Conservation (phyloP, 92 coral and sea anemone species). For the Epizoanthus scotinus region DNA sequence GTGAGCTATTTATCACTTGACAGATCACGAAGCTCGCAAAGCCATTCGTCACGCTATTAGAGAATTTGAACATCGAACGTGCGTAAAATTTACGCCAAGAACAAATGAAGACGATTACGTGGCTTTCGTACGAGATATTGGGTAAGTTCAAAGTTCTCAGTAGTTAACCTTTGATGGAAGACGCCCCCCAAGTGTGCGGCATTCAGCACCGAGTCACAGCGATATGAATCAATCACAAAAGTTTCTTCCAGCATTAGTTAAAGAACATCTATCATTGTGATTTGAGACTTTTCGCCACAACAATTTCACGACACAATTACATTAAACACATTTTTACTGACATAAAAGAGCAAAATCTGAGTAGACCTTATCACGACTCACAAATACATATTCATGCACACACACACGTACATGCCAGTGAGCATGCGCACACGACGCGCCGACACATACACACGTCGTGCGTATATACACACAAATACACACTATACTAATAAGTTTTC, state of each 20-base stretch:
- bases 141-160: neutral
- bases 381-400: neutral
- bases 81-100: conserved; percentile 20
- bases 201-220: too few species aligned
- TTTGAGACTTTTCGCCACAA: too few species aligned
- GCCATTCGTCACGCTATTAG: conserved; percentile 18
- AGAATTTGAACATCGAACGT: conserved; percentile 14
- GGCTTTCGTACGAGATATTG: conserved; percentile 22
- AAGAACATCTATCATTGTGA: too few species aligned
- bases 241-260: too few species aligned
- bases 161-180: too few species aligned
- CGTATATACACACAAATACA: neutral
- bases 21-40: conserved; percentile 35
- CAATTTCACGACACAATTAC: too few species aligned
- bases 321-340: too few species aligned
- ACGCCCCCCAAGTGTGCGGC: too few species aligned
- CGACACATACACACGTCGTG: neutral
- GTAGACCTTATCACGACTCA: neutral
- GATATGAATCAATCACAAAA: too few species aligned
- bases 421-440: neutral
- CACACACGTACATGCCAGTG: neutral
- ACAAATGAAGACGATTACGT: conserved; percentile 29
- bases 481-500: neutral
- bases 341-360: too few species aligned
- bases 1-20: neutral